A percentile compares a stretch with the other conserved stretches of the same genome.
Conservation (phyloP, 1,140 invertebrate genomes). For the Scaptomyza pallida region DNA sequence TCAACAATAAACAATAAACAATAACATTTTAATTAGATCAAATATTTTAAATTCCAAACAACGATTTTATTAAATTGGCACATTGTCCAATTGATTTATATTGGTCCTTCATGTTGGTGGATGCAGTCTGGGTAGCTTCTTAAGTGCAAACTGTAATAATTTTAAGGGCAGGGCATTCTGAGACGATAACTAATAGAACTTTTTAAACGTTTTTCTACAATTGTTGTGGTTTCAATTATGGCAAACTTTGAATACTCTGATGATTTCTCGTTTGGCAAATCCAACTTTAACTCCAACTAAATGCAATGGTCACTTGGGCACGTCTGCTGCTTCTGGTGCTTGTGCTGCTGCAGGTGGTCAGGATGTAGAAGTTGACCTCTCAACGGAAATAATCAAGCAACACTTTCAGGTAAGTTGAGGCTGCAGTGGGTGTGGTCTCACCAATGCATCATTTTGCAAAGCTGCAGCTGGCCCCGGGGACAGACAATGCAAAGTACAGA, state of each 20-base stretch:
- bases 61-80: background rate
- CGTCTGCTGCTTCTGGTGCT: conserved; percentile 51
- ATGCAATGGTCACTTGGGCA: conserved; percentile 68
- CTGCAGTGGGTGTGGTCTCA: background rate
- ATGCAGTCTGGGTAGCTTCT: conserved; percentile 21
- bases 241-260: too few relatives aligned
- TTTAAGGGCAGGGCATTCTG: conserved; percentile 6
- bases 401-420: conserved; percentile 82
- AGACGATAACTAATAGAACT: conserved; percentile 72
- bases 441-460: conserved; percentile 12
- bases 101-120: conserved; percentile 30
- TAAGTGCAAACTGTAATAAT: conserved; percentile 10
- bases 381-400: conserved; percentile 84
- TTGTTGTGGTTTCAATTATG: conserved; percentile 46
- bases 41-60: conserved; percentile 10
- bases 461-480: conserved; percentile 28
- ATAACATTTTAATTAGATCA: conserved; percentile 55
- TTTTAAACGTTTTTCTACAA: conserved; percentile 68
- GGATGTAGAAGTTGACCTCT: conserved; percentile 83
- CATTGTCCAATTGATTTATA: background rate
- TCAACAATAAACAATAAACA: background rate
- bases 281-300: conserved; percentile 43
- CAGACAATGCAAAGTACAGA: conserved; percentile 47
- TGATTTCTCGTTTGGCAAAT: conserved; percentile 41
- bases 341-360: conserved; percentile 76